These are phyloP conservation scores for Chondrilla cf. caribensis DNA, from an alignment of 37 sponge, comb jelly and placozoan species.

Conservation along the genomic window DNA sequence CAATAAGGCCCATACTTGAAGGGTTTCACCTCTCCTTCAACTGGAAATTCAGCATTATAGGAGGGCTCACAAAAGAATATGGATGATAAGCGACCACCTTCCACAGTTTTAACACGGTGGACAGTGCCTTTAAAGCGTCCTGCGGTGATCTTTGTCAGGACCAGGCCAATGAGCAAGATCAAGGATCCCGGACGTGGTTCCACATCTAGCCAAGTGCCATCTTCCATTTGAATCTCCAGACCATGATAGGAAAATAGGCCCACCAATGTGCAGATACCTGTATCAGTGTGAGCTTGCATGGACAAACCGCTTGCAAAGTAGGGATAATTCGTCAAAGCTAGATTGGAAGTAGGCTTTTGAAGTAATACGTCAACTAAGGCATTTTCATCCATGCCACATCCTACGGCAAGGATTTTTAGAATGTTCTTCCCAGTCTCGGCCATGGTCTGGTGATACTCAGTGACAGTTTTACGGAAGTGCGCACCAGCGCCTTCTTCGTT, in stretches of 20 bases:
- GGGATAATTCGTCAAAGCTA: constrained; percentile 44
- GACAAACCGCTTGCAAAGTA: neutral
- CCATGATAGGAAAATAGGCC: constrained; percentile 31
- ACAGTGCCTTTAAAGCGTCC: constrained; percentile 42
- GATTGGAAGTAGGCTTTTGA: constrained; percentile 29
- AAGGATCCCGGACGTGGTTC: too few species aligned
- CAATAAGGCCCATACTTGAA: too few species aligned
- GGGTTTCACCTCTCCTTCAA: constrained; percentile 7
- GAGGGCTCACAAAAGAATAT: constrained; percentile 53
- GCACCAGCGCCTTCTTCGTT: too few species aligned
- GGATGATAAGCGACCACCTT: constrained; percentile 31
- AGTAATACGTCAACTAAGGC: constrained; percentile 20
- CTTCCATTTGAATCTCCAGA: constrained; percentile 25
- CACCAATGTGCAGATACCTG: constrained; percentile 36
- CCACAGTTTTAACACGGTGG: constrained; percentile 17
- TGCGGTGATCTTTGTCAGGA: constrained; percentile 23
- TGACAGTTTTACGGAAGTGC: too few species aligned
- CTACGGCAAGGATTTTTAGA: constrained; percentile 15
- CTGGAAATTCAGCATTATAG: constrained; percentile 31
- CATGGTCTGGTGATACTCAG: too few species aligned
- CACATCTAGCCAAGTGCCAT: constrained; percentile 41
- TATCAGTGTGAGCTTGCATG: constrained; percentile 32
- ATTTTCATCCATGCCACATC: constrained; percentile 30
- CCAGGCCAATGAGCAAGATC: constrained; percentile 32
- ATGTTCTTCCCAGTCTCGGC: too few species aligned